Conservation (phyloP, 1,140 invertebrate species). For the Drosophila pachea region DNA sequence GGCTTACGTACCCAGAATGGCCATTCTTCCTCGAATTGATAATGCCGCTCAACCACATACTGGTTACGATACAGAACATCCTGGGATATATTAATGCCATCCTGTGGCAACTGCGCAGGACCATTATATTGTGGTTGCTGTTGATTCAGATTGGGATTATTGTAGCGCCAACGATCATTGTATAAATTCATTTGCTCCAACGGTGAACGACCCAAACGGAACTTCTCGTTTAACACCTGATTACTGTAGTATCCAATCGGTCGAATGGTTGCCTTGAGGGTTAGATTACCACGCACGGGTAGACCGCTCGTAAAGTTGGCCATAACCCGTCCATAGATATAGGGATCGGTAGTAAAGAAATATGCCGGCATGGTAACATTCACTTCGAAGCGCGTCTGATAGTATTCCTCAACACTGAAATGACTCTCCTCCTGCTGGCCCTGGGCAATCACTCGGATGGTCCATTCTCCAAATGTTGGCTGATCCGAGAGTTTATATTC, state of each 20-base stretch:
- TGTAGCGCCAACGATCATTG: constrained; percentile 63
- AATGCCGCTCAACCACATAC: constrained; percentile 84
- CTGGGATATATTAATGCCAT: constrained; percentile 58
- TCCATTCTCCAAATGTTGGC: constrained; percentile 95
- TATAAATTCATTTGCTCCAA: constrained; percentile 59
- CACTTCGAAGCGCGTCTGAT: constrained; percentile 94
- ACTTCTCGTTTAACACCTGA: constrained; percentile 75
- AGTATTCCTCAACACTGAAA: constrained; percentile 96
- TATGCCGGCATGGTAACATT: constrained; percentile 97
- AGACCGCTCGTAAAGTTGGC: constrained; percentile 96
- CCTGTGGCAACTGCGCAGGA: constrained; percentile 48
- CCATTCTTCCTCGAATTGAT: constrained; percentile 88
- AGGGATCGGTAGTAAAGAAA: constrained; percentile 91
- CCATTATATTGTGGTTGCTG: constrained; percentile 50
- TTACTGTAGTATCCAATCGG: constrained; percentile 83
- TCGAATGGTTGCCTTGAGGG: constrained; percentile 87
- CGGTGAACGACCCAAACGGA: constrained; percentile 71
- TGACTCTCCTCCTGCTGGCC: constrained; percentile 91
- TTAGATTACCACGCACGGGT: constrained; percentile 91
- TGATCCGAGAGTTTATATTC: constrained; percentile 94
- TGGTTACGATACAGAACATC: constrained; percentile 79
- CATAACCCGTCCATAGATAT: constrained; percentile 90
- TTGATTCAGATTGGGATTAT: constrained; percentile 60
- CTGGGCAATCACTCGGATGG: constrained; percentile 91
- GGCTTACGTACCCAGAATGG: constrained; percentile 87